phyloP scores from a whole-genome alignment of 2,113 vertebrate species.

The Tetraodon nigroviridis region DNA sequence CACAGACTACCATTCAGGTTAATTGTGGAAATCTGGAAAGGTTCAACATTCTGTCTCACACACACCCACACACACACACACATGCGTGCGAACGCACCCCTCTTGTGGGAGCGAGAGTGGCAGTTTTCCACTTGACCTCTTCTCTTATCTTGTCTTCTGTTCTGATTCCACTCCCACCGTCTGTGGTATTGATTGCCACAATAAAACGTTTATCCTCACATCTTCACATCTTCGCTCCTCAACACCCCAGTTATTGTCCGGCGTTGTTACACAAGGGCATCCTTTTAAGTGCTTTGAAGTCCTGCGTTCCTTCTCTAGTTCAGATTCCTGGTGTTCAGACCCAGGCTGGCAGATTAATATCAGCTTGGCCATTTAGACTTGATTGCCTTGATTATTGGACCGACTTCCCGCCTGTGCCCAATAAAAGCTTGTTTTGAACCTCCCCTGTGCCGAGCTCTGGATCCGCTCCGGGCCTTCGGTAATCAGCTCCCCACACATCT shows the following conservation, averaged over 20 bases:
- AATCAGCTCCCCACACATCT: background rate
- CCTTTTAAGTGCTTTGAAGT: constrained; percentile 4
- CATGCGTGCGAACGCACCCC: background rate
- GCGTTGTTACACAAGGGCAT: constrained; percentile 1
- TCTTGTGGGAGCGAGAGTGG: background rate
- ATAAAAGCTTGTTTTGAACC: too few species aligned
- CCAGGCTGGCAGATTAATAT: too few species aligned
- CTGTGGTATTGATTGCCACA: constrained; percentile 19
- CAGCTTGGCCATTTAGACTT: too few species aligned
- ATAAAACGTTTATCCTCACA: constrained; percentile 21
- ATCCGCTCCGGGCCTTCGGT: too few species aligned
- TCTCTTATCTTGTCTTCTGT: background rate
- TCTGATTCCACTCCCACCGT: background rate
- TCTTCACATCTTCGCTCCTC: background rate
- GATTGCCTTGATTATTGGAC: too few species aligned
- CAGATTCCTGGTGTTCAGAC: too few species aligned
- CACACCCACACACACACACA: too few species aligned
- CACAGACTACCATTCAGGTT: too few species aligned
- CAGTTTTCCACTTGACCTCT: background rate
- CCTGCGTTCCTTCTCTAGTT: background rate
- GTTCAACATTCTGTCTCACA: too few species aligned
- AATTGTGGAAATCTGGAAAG: too few species aligned
- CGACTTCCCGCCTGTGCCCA: too few species aligned
- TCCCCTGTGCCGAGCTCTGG: background rate
- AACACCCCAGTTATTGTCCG: constrained; percentile 5